Evolutionary conservation across 64 coral and sea anemone genomes (phyloP).

Genomic region (Platygyra sinensis): DNA sequence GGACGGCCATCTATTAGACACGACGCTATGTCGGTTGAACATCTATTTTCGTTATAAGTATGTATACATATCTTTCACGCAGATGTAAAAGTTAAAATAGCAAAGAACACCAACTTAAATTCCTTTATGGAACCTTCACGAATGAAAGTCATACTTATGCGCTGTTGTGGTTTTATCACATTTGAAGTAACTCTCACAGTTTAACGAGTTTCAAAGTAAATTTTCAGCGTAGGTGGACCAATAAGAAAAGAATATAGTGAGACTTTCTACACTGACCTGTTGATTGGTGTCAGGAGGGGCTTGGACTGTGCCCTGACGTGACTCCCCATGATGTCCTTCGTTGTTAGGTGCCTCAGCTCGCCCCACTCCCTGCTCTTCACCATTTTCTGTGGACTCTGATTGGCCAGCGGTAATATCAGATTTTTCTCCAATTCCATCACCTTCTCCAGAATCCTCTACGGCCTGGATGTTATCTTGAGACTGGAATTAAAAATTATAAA

Average conservation of each 20-base stretch:
- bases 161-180: too few relatives aligned
- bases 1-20: too few relatives aligned
- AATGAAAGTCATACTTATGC: background rate
- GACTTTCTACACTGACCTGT: conserved; percentile 26
- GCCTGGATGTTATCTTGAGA: conserved; percentile 72
- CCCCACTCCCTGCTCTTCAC: conserved; percentile 72
- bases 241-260: too few relatives aligned
- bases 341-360: conserved; percentile 55
- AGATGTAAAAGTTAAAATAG: too few relatives aligned
- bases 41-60: too few relatives aligned
- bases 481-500: background rate
- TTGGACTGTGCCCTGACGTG: conserved; percentile 37
- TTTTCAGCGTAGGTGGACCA: background rate
- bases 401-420: conserved; percentile 61
- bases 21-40: too few relatives aligned
- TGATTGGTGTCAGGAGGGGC: conserved; percentile 55
- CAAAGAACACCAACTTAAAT: too few relatives aligned
- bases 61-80: too few relatives aligned
- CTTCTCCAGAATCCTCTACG: conserved; percentile 74
- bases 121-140: background rate
- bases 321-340: conserved; percentile 82
- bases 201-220: background rate
- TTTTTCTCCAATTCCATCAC: conserved; percentile 63
- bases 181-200: background rate
- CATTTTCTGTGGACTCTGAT: conserved; percentile 64